Evolutionary conservation across 2,113 vertebrate species (phyloP).

Genomic region (Dasyurus viverrinus): DNA sequence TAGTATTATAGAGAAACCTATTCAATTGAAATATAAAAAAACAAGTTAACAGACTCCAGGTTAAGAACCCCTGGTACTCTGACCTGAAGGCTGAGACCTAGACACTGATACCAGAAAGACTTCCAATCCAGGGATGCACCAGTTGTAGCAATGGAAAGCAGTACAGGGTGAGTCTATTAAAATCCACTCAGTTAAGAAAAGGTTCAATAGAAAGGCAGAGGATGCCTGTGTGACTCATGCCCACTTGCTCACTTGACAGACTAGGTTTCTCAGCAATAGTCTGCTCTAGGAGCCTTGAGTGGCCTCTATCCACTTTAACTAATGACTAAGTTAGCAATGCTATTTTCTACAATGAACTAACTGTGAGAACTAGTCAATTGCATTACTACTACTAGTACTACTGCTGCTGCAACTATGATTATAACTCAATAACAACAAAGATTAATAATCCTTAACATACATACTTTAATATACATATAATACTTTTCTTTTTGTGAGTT

Average conservation of each 20-base stretch:
- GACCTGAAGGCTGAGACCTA: not conserved
- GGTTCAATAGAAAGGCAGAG: not conserved
- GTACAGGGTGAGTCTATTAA: conserved; percentile 17
- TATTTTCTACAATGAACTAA: not conserved
- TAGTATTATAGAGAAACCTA: not conserved
- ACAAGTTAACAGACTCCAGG: not conserved
- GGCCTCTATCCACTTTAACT: not conserved
- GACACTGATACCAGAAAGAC: not conserved
- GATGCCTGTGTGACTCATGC: conserved; percentile 12
- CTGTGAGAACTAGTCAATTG: not conserved
- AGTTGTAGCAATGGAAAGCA: not conserved
- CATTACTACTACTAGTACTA: not conserved
- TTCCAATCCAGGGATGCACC: conserved; percentile 12
- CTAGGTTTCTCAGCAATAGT: not conserved
- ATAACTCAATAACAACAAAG: not conserved
- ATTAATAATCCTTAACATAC: not conserved
- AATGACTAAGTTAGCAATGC: not conserved
- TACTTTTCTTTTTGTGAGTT: not conserved
- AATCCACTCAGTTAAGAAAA: conserved; percentile 53
- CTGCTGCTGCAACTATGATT: not conserved
- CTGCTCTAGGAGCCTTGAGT: not conserved
- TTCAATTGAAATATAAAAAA: not conserved
- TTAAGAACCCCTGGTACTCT: not conserved
- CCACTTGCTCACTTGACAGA: not conserved
- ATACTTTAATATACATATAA: not conserved